These are phyloP conservation scores for Protobothrops flavoviridis DNA, from an alignment of 2,113 vertebrate genomes.

Conservation along the genomic window DNA sequence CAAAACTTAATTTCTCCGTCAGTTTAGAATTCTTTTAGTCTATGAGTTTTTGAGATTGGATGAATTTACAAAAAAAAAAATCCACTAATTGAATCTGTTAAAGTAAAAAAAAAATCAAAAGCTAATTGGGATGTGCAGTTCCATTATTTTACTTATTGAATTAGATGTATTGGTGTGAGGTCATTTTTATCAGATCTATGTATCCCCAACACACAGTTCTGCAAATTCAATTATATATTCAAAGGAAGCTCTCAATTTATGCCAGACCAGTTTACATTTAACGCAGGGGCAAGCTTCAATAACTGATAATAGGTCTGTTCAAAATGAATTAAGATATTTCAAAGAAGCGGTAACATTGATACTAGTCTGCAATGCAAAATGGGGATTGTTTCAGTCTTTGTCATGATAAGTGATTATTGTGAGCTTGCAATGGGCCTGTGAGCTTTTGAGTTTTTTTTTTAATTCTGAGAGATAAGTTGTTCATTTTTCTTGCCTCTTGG, in stretches of 20 bases:
- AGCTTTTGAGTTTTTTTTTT: slow-evolving; percentile 17
- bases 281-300: slow-evolving; percentile 68
- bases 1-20: slow-evolving; percentile 34
- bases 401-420: background rate
- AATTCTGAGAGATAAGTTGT: background rate
- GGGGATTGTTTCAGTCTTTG: slow-evolving; percentile 52
- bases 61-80: slow-evolving; percentile 81
- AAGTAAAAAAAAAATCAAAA: slow-evolving; percentile 83
- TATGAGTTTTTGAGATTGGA: slow-evolving; percentile 75
- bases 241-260: slow-evolving; percentile 73
- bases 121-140: slow-evolving; percentile 76
- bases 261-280: slow-evolving; percentile 77
- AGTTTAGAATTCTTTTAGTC: slow-evolving; percentile 56
- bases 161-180: slow-evolving; percentile 75
- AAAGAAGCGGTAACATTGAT: slow-evolving; percentile 60
- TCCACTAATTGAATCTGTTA: slow-evolving; percentile 80
- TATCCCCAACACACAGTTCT: slow-evolving; percentile 72
- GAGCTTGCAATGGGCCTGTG: slow-evolving; percentile 38
- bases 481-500: background rate
- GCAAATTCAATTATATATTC: slow-evolving; percentile 81
- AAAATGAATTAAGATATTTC: slow-evolving; percentile 71
- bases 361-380: slow-evolving; percentile 45
- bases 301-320: slow-evolving; percentile 67
- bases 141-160: slow-evolving; percentile 82
- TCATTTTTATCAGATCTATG: slow-evolving; percentile 81